phyloP scores from a whole-genome alignment of 2,113 vertebrate species.

The Hiodon alosoides region DNA sequence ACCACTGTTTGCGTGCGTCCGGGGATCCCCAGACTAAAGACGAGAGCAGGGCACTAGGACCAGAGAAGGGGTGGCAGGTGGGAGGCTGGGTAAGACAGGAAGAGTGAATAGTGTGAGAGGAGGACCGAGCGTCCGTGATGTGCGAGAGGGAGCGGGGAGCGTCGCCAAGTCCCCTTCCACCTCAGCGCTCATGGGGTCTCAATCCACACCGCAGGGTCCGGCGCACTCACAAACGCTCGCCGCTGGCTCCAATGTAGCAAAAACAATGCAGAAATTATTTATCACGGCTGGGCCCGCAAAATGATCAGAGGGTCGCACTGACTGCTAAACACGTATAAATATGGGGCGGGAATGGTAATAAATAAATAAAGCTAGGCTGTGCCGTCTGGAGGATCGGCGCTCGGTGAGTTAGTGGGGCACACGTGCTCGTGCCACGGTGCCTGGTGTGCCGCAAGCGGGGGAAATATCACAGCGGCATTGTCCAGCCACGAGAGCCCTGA shows the following conservation, averaged over 20 bases:
- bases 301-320: conserved; percentile 56
- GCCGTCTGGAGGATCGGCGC: too few species aligned
- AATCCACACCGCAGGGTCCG: conserved; percentile 28
- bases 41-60: too few species aligned
- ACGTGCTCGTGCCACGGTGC: too few species aligned
- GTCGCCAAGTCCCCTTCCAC: conserved; percentile 34
- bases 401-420: too few species aligned
- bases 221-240: conserved; percentile 24
- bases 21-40: too few species aligned
- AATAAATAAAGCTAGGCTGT: conserved; percentile 24
- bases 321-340: conserved; percentile 40
- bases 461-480: too few species aligned
- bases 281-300: conserved; percentile 53
- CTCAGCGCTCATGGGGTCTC: conserved; percentile 44
- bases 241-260: conserved; percentile 57
- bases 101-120: conserved; percentile 3
- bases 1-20: too few species aligned
- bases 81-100: too few species aligned
- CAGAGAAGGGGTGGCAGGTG: too few species aligned
- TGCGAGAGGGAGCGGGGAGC: background rate
- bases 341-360: conserved; percentile 26
- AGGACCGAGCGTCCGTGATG: conserved; percentile 4
- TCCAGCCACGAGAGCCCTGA: too few species aligned
- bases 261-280: conserved; percentile 64
- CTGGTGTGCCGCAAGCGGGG: too few species aligned